Evolutionary conservation across 1,140 invertebrate genomes (phyloP), one percentile per base, ranked within the genome.

Genomic region (Listronotus oregonensis): DNA sequence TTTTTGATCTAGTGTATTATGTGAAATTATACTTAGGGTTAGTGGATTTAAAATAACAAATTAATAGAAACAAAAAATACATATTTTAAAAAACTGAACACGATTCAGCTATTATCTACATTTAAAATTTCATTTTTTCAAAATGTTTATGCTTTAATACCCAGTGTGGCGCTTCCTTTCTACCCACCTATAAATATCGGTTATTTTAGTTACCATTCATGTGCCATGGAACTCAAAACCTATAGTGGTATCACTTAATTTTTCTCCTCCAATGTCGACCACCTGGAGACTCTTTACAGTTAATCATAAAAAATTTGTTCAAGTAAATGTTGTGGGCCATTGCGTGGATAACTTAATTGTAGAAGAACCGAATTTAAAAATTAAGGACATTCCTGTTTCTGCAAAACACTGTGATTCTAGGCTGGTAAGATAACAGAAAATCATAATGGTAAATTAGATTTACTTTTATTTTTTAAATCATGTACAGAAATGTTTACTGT

Each of bases 241-340:
- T 39, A 85, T 85, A 44, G 85, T 84, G 56, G 87, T 91, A 47
- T 80, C 83, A 0, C 78, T 97, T 1, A 86, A 89, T 71, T 95
- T 97, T 79, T 84, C 89, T 2, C 87, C 92, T 7, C 93, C 94
- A 1, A 87, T 97, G 73, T 86, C 86, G 69, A 86, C 90, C 0
- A 85, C 84, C 8, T 90, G 92, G 82, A 88, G 90, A 64, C 81
- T 97, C 3, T 88, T 94, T 59, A 95, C 94, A 0, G 90, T 90
- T 8, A 87, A 90, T 64, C 85, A 87, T 17, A 85, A 89, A 70
- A 94, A 95, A 80, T 93, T 92, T 72, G 72, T 94, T 5, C 89
- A 93, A 78, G 85, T 94, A 11, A 85, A 87, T 1, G 84, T 95
- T 6, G 87, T 86, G 62, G 90, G 89, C 9, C 81, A 78, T 37